Percentiles rank a stretch among this genome's conserved stretches.
These are phyloP conservation scores for Pseudomyrmex concolor DNA, from an alignment of 1,140 invertebrate species.

Conservation along the genomic window DNA sequence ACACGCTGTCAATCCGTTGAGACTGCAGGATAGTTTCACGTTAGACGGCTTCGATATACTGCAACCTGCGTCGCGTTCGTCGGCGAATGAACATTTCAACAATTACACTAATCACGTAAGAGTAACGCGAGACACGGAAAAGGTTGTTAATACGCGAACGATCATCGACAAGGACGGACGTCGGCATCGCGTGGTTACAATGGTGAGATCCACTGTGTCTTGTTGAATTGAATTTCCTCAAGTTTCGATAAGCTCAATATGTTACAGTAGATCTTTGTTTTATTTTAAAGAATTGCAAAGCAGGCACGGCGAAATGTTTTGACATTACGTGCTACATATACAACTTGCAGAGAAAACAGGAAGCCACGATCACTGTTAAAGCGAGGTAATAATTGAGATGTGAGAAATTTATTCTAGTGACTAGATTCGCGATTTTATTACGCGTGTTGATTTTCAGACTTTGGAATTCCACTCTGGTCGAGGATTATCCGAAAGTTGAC, in stretches of 20 bases:
- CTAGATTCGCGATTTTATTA: neutral
- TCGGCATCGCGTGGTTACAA: constrained; percentile 90
- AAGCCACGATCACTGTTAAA: constrained; percentile 91
- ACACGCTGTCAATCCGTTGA: constrained; percentile 89
- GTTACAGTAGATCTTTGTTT: constrained; percentile 18
- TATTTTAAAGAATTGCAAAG: constrained; percentile 90
- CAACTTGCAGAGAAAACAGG: constrained; percentile 90
- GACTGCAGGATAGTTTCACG: constrained; percentile 86
- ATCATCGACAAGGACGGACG: constrained; percentile 90
- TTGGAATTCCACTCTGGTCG: constrained; percentile 96
- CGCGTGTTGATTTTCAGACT: constrained; percentile 85
- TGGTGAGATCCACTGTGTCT: constrained; percentile 86
- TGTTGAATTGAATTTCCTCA: too few species aligned
- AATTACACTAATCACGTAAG: constrained; percentile 82
- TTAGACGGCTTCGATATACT: constrained; percentile 83
- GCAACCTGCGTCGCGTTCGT: neutral
- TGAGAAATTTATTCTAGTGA: neutral
- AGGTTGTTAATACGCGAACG: constrained; percentile 89
- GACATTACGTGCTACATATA: constrained; percentile 92
- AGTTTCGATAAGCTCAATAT: neutral
- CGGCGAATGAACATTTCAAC: neutral
- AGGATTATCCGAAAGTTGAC: constrained; percentile 94
- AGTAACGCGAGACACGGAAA: constrained; percentile 89
- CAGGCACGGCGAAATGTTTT: constrained; percentile 94
- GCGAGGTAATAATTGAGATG: constrained; percentile 85